Base-by-base conservation (phyloP, 2,797 vertebrate genomes). In the Chrosomus eos region DNA sequence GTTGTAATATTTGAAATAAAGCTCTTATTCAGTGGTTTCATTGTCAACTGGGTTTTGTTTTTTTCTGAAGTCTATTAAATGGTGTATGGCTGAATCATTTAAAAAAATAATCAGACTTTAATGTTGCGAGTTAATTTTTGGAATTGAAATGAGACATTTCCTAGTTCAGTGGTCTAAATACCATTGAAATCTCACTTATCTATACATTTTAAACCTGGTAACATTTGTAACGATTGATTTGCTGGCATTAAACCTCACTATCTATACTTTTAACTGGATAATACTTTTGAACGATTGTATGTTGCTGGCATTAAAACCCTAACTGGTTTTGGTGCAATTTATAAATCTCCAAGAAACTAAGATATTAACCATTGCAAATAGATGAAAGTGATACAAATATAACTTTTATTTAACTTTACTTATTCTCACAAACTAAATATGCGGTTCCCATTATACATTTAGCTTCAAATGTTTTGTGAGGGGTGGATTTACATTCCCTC, bases 1-100 rank as follows among this genome's bases (percentile, higher is more conserved):
- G 96, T 96, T 96, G 96, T 97, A 97, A 97, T 96, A 97, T 98
- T 98, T 97, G 95, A 97, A 99, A 98, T 99, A 98, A 99, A 99
- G 95, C 94, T 95, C 96, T 96, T 94, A 94, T 92, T 81, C 93
- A 93, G 93, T 92, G 87, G 21, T 82, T 71, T 87, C 14, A 13
- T 13, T 36, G 19, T 40, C 16, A 51, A 19, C 18, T 21, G 8
- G 9, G 5, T 67, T 60, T 64, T 60, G 0, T 5, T 40, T 6
- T 14, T 16, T 8, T 48, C 40, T 28, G 7, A 48, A 72, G 19
- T 48, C 16, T 48, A 5, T 3, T 45, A 28, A 48, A 5, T 28
- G 16, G 16, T 5, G 1, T 48, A 14, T 4, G 5, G 16, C 14
- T 48, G 16, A 48, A 0, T 48, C 0, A 0, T 1, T 16, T 16